Conservation (phyloP, 2,888 invertebrate genomes). For the Lumbricus terrestris region DNA sequence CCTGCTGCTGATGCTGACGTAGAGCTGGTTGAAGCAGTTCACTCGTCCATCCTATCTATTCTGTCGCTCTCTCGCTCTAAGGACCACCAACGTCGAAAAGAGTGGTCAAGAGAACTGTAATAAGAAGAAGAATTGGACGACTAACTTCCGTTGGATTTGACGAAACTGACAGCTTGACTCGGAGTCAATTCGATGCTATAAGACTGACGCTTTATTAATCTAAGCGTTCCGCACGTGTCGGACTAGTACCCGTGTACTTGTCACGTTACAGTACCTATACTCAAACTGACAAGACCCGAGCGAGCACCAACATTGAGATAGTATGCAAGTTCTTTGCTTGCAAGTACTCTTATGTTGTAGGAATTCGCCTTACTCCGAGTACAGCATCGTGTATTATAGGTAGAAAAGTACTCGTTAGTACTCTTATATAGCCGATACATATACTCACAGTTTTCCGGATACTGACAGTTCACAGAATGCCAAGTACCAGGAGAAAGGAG, state of each 20-base stretch:
- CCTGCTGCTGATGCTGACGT: not conserved
- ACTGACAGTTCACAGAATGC: not conserved
- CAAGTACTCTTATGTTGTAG: not conserved
- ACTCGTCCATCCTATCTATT: not conserved
- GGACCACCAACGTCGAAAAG: not conserved
- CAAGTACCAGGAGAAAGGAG: not conserved
- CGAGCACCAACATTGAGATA: not conserved
- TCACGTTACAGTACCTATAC: not conserved
- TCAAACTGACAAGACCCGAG: not conserved
- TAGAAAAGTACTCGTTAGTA: not conserved
- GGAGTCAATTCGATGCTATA: too few species aligned
- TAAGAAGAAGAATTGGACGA: not conserved
- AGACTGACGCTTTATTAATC: not conserved
- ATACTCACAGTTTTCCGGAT: not conserved
- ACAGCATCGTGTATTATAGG: not conserved
- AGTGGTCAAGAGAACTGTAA: not conserved
- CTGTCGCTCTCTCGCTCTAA: not conserved
- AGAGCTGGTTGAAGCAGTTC: not conserved
- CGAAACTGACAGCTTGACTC: not conserved
- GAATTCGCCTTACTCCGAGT: not conserved
- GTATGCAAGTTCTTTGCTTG: not conserved
- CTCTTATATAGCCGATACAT: not conserved
- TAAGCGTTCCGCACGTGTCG: not conserved
- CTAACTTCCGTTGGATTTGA: not conserved
- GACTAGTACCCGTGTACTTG: not conserved